Evolutionary conservation across 2,113 vertebrate genomes (phyloP), one percentile per base, ranked within the genome.

Genomic region (Numenius arquata): DNA sequence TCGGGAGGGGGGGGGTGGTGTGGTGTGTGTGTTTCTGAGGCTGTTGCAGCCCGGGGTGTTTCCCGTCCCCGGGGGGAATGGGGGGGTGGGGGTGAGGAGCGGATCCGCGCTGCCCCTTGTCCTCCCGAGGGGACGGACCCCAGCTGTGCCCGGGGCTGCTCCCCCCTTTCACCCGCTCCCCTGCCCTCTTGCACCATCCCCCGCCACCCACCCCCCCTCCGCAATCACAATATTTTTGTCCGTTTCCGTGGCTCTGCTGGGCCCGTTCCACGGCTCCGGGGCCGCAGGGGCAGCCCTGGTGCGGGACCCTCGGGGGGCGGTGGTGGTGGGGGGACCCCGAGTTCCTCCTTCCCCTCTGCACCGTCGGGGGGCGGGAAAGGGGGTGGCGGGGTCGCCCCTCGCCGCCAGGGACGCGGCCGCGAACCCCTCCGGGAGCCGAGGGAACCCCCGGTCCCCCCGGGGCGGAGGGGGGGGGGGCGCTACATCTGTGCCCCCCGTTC

Each of bases 1-100:
- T 30, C n/a, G n/a, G n/a, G n/a, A n/a, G 63, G 81, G 2, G 8
- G n/a, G 26, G 23, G 2, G 15, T 21, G 43, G 3, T 0, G 4
- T 40, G 38, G n/a, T n/a, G n/a, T n/a, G n/a, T n/a, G 53, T n/a
- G 26, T 13, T 36, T 19, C 4, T 13, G 15, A 12, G 30, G 36
- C 15, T 20, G 20, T 6, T 30, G 29, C 47, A 47, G 74, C 36
- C 36, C 8, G 2, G 16, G 9, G 22, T 14, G 55, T 71, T 86
- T 75, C 34, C 58, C 23, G 1, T 34, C 25, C 47, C 89, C n/a
- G 9, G 26, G 53, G n/a, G 50, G n/a, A n/a, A n/a, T n/a, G n/a
- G n/a, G n/a, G n/a, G n/a, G n/a, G n/a, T n/a, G 50, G 8, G 50
- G 50, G 21, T 25, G 23, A 30, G 32, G 52, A 67, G 15, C 45